Base-by-base conservation (phyloP, 2,797 vertebrate species). In the Sciurus vulgaris region DNA sequence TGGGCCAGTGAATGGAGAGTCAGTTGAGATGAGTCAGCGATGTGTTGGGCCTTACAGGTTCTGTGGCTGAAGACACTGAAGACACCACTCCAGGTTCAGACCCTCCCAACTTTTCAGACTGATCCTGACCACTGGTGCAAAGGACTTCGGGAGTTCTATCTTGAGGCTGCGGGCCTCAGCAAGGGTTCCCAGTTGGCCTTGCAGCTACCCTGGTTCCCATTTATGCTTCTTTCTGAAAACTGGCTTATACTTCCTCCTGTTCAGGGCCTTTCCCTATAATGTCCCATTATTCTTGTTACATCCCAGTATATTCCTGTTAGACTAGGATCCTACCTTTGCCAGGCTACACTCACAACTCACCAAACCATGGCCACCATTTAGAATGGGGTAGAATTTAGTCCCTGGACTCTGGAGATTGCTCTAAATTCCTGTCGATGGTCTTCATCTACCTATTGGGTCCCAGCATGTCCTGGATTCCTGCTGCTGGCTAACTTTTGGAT, bases 21-120 rank as follows among this genome's bases (percentile, higher is more conserved):
- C n/a, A 11, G 30, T 1, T 24, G 35, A 26, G 22, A 5, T 33
- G 2, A 5, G 41, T 22, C 56, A 69, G 61, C 10, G 49, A 28
- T 17, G 7, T n/a, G n/a, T n/a, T 47, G 72, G 77, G 77, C 35
- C 63, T 54, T 1, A 15, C 1, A 51, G 35, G 33, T 10, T 1
- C 28, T n/a, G 0, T 13, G 69, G 69, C 51, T 77, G 44, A 74
- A 9, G 33, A 9, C 14, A 77, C 44, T 61, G 59, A 26, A 61
- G 24, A 61, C 9, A 26, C 24, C 24, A 26, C 35, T 77, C 65
- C 84, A 83, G 22, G 30, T 77, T 72, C 47, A n/a, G 17, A 90
- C 28, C 35, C 81, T 93, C 79, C 74, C 65, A 90, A 18, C 28
- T 59, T 41, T 67, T 78, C 35, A 93, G 91, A 77, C n/a, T 4